Evolutionary conservation across 2,113 vertebrate species (phyloP).

Genomic region (Hipposideros armiger): DNA sequence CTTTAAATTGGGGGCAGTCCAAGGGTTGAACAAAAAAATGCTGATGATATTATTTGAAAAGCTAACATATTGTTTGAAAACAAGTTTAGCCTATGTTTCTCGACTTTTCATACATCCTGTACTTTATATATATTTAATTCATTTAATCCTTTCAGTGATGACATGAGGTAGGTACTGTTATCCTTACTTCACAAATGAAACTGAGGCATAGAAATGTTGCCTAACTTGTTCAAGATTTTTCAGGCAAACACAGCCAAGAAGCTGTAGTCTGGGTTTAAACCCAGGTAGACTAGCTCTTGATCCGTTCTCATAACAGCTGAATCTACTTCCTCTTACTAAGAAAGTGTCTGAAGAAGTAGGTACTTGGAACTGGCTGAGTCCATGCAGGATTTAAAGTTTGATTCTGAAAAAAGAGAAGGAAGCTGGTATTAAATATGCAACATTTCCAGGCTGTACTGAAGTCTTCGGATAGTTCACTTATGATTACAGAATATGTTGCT

Average conservation of each 20-base stretch:
- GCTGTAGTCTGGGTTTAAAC: background rate
- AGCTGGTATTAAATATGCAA: background rate
- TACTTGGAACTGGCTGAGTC: background rate
- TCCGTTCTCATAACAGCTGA: background rate
- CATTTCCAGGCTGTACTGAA: background rate
- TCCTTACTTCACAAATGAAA: conserved; percentile 29
- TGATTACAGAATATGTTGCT: background rate
- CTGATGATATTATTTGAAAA: background rate
- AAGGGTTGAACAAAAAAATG: conserved; percentile 1
- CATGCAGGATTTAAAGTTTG: background rate
- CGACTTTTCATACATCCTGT: background rate
- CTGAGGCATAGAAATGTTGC: background rate
- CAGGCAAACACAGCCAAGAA: background rate
- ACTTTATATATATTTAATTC: background rate
- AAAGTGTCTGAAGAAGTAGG: background rate
- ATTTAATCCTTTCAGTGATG: background rate
- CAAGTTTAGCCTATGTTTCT: background rate
- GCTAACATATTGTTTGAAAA: background rate
- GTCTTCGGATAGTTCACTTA: background rate
- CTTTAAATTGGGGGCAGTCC: background rate
- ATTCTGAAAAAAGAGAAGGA: background rate
- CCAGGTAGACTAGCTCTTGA: background rate
- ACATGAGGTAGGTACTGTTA: background rate
- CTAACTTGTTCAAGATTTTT: background rate
- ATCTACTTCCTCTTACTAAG: background rate